Evolutionary conservation across 2,113 vertebrate species (phyloP).

Genomic region (Trogon melanurus): DNA sequence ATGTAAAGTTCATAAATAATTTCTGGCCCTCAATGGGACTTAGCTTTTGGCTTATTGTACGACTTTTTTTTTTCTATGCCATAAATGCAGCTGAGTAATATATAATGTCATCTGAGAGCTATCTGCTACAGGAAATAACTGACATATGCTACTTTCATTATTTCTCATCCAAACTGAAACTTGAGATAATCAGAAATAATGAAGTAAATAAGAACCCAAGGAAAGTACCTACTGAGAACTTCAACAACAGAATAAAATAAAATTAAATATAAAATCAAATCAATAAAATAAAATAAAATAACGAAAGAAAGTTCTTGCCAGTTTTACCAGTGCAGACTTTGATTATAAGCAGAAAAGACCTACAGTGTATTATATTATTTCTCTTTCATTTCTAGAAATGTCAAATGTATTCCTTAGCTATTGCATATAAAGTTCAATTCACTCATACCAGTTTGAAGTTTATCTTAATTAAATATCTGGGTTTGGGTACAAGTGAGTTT

Average conservation of each 20-base stretch:
- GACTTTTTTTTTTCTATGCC: conserved; percentile 19
- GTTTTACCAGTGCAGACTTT: neutral
- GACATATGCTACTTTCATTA: conserved; percentile 33
- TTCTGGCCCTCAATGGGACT: conserved; percentile 32
- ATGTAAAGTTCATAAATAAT: conserved; percentile 67
- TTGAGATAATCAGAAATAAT: neutral
- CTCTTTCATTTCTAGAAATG: neutral
- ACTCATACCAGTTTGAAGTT: neutral
- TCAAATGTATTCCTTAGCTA: conserved; percentile 1
- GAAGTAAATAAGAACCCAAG: conserved; percentile 8
- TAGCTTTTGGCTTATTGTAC: conserved; percentile 35
- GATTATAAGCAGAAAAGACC: neutral
- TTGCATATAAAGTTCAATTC: conserved; percentile 9
- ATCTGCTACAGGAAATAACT: conserved; percentile 1
- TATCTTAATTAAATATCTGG: conserved; percentile 52
- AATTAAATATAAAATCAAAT: neutral
- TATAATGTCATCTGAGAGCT: conserved; percentile 3
- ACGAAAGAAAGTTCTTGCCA: neutral
- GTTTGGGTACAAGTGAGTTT: neutral
- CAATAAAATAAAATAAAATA: neutral
- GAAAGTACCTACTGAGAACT: neutral
- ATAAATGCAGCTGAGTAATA: conserved; percentile 9
- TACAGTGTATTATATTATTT: neutral
- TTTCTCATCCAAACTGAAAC: conserved; percentile 19
- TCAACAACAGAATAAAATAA: conserved; percentile 2